These are phyloP conservation scores for Hirtodrosophila duncani DNA, from an alignment of 2,888 invertebrate genomes.

Conservation along the genomic window DNA sequence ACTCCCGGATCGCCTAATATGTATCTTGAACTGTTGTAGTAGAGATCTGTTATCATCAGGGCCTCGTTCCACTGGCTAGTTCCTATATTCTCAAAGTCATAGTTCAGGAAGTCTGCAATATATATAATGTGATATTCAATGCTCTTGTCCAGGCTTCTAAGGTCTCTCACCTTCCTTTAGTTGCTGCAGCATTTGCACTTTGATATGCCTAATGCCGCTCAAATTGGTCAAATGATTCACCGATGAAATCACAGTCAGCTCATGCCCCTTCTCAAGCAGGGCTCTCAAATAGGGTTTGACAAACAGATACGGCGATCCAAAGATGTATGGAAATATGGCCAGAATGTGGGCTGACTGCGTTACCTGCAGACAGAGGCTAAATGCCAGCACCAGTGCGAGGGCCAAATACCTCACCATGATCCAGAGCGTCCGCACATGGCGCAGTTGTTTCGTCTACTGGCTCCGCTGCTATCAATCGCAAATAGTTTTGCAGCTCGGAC, in stretches of 20 bases:
- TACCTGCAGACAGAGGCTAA: constrained; percentile 14
- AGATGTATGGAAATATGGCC: constrained; percentile 51
- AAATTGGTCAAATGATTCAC: constrained; percentile 18
- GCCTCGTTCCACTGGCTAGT: constrained; percentile 43
- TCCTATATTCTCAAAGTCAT: not conserved
- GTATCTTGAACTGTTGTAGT: constrained; percentile 20
- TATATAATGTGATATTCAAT: not conserved
- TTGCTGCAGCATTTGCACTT: constrained; percentile 20
- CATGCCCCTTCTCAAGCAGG: constrained; percentile 37
- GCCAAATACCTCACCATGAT: constrained; percentile 3
- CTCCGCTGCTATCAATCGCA: too few species aligned
- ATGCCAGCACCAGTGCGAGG: constrained; percentile 14
- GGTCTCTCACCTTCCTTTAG: constrained; percentile 32
- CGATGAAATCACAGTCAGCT: constrained; percentile 47
- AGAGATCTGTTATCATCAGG: constrained; percentile 14
- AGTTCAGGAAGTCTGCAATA: constrained; percentile 8
- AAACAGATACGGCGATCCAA: constrained; percentile 55
- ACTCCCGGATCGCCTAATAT: constrained; percentile 35
- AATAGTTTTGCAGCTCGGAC: too few species aligned
- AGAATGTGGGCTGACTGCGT: constrained; percentile 42
- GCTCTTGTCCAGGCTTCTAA: too few species aligned
- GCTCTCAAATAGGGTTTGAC: constrained; percentile 38
- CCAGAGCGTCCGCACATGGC: constrained; percentile 37
- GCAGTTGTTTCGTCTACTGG: too few species aligned
- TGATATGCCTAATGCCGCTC: constrained; percentile 45